phyloP scores from a whole-genome alignment of 2,888 invertebrate genomes.

The Oasisia sp. region DNA sequence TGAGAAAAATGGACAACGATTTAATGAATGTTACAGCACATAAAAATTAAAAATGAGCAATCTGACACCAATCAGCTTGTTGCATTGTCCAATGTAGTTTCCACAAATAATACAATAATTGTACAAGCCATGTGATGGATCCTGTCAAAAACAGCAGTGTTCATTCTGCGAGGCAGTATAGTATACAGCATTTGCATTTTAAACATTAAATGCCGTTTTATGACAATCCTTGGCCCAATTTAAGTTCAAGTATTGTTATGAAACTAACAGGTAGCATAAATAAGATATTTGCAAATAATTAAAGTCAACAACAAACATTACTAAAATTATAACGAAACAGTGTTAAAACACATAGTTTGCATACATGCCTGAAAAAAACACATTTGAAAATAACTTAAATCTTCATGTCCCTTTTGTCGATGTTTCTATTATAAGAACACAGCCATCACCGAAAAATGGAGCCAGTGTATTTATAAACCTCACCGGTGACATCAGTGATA shows the following conservation, averaged over 20 bases:
- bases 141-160: background rate
- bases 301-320: background rate
- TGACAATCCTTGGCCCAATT: background rate
- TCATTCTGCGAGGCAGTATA: background rate
- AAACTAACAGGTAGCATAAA: background rate
- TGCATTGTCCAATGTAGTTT: background rate
- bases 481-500: background rate
- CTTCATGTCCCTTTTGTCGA: background rate
- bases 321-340: background rate
- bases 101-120: background rate
- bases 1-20: background rate
- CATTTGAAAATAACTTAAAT: background rate
- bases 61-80: background rate
- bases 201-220: background rate
- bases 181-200: background rate
- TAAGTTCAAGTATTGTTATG: background rate
- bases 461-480: background rate
- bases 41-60: background rate
- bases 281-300: background rate
- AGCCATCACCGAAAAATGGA: background rate
- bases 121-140: background rate
- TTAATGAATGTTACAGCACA: slow-evolving; percentile 2
- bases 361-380: background rate
- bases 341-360: background rate
- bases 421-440: background rate